Conservation (phyloP, 2,888 invertebrate genomes). For the Watsonalla binaria region DNA sequence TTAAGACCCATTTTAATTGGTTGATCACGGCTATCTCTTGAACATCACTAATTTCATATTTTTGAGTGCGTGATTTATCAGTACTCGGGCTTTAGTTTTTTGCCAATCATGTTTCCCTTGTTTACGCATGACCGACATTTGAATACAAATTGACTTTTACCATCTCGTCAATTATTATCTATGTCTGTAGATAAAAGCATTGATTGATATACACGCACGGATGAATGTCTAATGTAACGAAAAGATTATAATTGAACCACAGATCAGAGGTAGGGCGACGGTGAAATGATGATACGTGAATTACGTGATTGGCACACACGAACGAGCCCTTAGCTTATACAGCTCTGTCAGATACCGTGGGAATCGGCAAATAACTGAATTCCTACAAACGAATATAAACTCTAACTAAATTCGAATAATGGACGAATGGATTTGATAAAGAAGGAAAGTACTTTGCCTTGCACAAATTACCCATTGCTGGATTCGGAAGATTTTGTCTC, state of each 20-base stretch:
- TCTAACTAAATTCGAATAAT: too few species aligned
- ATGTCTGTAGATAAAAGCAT: background rate
- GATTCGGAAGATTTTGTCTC: too few species aligned
- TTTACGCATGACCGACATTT: conserved; percentile 2
- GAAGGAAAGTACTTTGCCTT: too few species aligned
- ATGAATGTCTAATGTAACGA: conserved; percentile 10
- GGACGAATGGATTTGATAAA: too few species aligned
- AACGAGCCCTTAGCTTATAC: conserved; percentile 39
- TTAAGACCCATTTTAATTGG: too few species aligned
- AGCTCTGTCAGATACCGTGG: conserved; percentile 34
- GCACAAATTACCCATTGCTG: too few species aligned
- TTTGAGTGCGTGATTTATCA: too few species aligned
- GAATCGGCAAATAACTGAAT: conserved; percentile 13
- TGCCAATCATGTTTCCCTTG: too few species aligned
- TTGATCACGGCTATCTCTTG: too few species aligned
- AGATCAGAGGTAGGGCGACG: conserved; percentile 9
- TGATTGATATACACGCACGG: background rate
- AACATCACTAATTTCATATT: too few species aligned
- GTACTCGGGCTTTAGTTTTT: too few species aligned
- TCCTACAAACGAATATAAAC: too few species aligned
- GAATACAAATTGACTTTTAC: background rate
- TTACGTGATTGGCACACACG: conserved; percentile 53
- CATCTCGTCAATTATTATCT: conserved; percentile 4
- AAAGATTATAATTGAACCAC: conserved; percentile 17
- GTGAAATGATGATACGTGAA: conserved; percentile 37